These are phyloP conservation scores for Hormaphis cornu DNA, from an alignment of 1,140 invertebrate species.

Conservation along the genomic window DNA sequence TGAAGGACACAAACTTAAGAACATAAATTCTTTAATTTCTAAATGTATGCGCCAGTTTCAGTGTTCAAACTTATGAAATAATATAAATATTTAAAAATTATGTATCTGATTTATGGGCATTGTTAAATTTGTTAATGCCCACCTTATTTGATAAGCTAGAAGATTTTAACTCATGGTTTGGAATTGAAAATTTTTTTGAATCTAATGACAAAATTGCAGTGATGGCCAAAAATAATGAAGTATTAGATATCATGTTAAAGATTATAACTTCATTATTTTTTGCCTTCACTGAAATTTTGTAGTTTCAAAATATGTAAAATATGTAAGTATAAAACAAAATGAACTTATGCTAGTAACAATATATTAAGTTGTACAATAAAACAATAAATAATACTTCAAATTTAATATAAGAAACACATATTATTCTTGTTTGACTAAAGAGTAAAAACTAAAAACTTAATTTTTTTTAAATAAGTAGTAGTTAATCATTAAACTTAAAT, in stretches of 20 bases:
- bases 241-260: slow-evolving; percentile 11
- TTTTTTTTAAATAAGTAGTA: no score
- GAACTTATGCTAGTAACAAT: no score
- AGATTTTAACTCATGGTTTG: slow-evolving; percentile 59
- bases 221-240: slow-evolving; percentile 5
- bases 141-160: slow-evolving; percentile 59
- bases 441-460: no score
- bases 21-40: slow-evolving; percentile 49
- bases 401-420: no score
- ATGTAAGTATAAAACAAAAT: no score
- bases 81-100: slow-evolving; percentile 72
- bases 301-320: no score
- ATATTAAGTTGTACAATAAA: no score
- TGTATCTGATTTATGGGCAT: slow-evolving; percentile 60
- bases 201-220: slow-evolving; percentile 55
- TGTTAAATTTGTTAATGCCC: slow-evolving; percentile 63
- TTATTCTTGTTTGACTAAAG: no score
- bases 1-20: slow-evolving; percentile 65
- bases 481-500: no score
- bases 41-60: slow-evolving; percentile 42
- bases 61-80: slow-evolving; percentile 55
- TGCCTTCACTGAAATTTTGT: no score
- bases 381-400: no score
- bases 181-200: slow-evolving; percentile 63
- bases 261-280: no score